phyloP scores from a whole-genome alignment of 2,797 vertebrate genomes.

The Eulemur mongoz region DNA sequence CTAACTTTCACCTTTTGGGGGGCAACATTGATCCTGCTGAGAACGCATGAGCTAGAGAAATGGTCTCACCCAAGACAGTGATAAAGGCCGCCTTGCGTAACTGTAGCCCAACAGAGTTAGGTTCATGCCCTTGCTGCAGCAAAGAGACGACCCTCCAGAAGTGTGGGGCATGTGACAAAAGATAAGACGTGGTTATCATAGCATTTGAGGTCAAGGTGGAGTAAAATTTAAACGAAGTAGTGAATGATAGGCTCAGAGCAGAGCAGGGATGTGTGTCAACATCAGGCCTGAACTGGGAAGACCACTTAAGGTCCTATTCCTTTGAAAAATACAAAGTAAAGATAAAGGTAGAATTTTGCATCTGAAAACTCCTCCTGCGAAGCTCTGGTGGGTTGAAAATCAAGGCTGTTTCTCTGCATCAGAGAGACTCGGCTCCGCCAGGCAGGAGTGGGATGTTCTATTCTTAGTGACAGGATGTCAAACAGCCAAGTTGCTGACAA shows the following conservation, averaged over 20 bases:
- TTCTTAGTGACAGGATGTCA: background rate
- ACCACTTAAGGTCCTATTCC: background rate
- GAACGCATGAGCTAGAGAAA: background rate
- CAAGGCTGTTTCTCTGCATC: background rate
- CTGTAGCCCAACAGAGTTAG: background rate
- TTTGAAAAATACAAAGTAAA: background rate
- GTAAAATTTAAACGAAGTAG: background rate
- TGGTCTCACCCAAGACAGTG: accelerated
- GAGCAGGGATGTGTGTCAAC: background rate
- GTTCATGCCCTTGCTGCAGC: background rate
- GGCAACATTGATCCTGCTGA: background rate
- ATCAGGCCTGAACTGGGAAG: background rate
- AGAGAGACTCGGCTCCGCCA: background rate
- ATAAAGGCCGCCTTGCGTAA: background rate
- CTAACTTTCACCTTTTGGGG: background rate
- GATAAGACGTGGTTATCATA: background rate
- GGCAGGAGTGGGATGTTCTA: no score
- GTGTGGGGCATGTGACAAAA: accelerated
- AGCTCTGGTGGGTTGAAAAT: background rate
- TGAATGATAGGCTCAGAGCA: background rate
- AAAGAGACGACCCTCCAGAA: background rate
- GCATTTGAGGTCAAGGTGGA: background rate
- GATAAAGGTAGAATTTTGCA: background rate
- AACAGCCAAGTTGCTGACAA: background rate
- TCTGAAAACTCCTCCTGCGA: background rate